phyloP scores from a whole-genome alignment of 2,888 invertebrate species.

The Tiliacea citrago region DNA sequence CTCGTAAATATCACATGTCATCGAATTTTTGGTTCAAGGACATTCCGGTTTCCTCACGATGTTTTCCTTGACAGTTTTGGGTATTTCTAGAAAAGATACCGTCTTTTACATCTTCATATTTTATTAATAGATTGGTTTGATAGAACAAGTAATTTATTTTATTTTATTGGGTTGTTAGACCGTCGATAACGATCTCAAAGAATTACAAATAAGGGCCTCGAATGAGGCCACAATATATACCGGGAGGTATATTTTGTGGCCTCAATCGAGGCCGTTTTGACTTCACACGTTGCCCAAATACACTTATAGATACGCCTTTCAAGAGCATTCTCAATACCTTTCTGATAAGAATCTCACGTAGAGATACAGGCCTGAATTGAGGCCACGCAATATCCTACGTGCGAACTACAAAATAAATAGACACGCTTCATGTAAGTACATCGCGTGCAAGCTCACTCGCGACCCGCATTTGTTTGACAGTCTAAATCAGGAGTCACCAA shows the following conservation, averaged over 20 bases:
- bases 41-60: not conserved
- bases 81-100: not conserved
- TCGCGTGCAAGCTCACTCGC: not conserved
- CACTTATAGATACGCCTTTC: not conserved
- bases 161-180: not conserved
- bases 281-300: not conserved
- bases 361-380: conserved; percentile 10
- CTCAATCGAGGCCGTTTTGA: not conserved
- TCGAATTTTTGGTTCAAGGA: not conserved
- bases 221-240: no score
- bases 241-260: no score
- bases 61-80: not conserved
- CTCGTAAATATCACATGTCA: no score
- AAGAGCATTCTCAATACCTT: conserved; percentile 4
- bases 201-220: no score
- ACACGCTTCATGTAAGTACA: not conserved
- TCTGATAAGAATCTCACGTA: conserved; percentile 19
- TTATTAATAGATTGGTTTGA: not conserved
- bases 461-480: not conserved
- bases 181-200: not conserved
- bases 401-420: not conserved
- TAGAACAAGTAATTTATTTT: not conserved
- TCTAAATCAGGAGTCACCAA: no score
- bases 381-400: conserved; percentile 5
- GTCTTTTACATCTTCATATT: not conserved